Conservation (phyloP, 53 echinoderm and acorn worm genomes). For the Crossaster papposus region DNA sequence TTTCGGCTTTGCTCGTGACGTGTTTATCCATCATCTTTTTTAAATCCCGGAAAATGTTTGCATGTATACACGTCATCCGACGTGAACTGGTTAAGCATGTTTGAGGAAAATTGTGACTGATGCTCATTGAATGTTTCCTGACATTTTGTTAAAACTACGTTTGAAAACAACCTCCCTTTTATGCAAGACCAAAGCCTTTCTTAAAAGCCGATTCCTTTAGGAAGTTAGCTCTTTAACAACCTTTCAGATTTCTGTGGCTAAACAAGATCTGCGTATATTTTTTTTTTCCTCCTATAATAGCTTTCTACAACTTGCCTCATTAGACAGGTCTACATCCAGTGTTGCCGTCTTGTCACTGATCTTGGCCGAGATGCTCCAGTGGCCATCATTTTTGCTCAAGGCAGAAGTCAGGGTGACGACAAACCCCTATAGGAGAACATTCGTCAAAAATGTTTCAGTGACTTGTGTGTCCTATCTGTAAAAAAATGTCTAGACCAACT, state of each 20-base stretch:
- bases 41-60: too few relatives aligned
- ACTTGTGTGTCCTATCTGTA: too few relatives aligned
- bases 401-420: constrained; percentile 79
- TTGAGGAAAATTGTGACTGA: too few relatives aligned
- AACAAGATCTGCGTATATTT: not conserved
- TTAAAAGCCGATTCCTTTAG: not conserved
- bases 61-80: too few relatives aligned
- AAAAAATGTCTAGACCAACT: not conserved
- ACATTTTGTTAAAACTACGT: too few relatives aligned
- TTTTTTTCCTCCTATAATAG: not conserved
- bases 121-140: too few relatives aligned
- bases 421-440: constrained; percentile 68
- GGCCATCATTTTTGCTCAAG: constrained; percentile 59
- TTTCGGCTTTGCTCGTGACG: too few relatives aligned
- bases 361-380: constrained; percentile 81
- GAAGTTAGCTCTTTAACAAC: not conserved
- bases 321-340: constrained; percentile 76
- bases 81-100: too few relatives aligned
- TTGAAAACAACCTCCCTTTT: too few relatives aligned
- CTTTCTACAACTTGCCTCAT: constrained; percentile 61
- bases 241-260: not conserved
- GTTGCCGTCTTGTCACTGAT: constrained; percentile 86
- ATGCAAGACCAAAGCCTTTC: too few relatives aligned
- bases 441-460: not conserved
- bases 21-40: too few relatives aligned